A percentile compares a stretch with the other conserved stretches of the same genome.
These are phyloP conservation scores for Helogale parvula DNA, from an alignment of 2,113 vertebrate genomes.

Conservation along the genomic window DNA sequence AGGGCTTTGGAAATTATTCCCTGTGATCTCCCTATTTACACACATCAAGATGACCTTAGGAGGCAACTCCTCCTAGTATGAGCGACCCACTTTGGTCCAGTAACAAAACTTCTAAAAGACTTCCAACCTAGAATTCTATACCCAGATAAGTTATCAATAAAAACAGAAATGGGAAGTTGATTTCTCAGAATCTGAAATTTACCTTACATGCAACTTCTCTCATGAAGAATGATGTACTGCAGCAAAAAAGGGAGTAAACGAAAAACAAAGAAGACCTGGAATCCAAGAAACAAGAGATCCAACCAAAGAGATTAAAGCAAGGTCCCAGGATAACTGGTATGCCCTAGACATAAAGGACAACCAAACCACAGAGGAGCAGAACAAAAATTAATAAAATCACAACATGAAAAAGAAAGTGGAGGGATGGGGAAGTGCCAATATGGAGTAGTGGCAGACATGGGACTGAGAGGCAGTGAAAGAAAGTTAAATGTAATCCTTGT, in stretches of 20 bases:
- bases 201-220: neutral
- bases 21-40: neutral
- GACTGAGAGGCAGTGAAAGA: neutral
- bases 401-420: neutral
- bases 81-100: neutral
- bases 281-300: neutral
- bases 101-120: neutral
- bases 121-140: constrained; percentile 25
- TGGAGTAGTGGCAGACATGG: neutral
- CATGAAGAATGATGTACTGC: neutral
- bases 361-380: neutral
- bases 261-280: constrained; percentile 19
- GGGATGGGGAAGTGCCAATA: neutral
- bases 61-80: neutral
- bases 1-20: neutral
- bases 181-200: neutral
- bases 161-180: neutral
- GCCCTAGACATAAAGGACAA: neutral
- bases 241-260: constrained; percentile 7
- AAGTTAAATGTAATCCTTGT: neutral
- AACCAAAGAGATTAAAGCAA: neutral
- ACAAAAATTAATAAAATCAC: neutral
- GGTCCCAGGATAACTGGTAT: neutral
- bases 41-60: neutral
- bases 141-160: neutral